phyloP scores from a whole-genome alignment of 2,113 vertebrate species.

The Phalacrocorax carbo region DNA sequence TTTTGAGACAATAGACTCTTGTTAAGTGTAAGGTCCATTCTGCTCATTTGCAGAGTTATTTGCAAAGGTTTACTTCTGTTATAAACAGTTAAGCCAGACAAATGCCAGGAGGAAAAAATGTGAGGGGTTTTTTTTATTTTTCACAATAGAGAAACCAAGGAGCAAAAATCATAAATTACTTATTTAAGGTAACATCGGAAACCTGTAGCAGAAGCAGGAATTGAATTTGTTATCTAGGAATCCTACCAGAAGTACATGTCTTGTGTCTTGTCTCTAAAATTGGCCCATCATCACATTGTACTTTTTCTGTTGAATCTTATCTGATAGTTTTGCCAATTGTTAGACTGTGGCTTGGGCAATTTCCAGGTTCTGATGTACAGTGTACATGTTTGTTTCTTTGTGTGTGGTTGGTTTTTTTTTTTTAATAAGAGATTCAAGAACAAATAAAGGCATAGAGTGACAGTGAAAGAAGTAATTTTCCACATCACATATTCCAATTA shows the following conservation, averaged over 20 bases:
- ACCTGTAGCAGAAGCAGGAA: not conserved
- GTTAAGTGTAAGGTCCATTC: not conserved
- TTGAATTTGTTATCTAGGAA: not conserved
- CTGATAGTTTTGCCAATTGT: constrained; percentile 1
- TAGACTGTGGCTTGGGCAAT: constrained; percentile 6
- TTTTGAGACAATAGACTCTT: not conserved
- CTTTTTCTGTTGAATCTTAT: constrained; percentile 18
- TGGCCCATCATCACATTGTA: constrained; percentile 9
- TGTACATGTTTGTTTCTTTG: constrained; percentile 29
- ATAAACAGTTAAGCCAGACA: not conserved
- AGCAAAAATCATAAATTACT: not conserved
- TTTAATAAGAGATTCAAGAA: not conserved
- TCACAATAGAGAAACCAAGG: not conserved
- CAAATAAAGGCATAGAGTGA: constrained; percentile 1
- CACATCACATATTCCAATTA: constrained; percentile 28
- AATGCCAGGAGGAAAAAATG: not conserved
- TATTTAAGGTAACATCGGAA: not conserved
- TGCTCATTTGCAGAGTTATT: not conserved
- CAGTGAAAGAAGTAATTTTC: constrained; percentile 43
- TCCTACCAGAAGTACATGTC: not conserved
- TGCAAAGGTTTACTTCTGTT: not conserved
- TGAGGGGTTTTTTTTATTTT: not conserved
- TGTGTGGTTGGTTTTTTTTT: not conserved
- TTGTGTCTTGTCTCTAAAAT: not conserved
- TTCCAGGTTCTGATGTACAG: constrained; percentile 2